Evolutionary conservation across 2,888 invertebrate genomes (phyloP), one percentile per base, ranked within the genome.

Genomic region (Phymatocera aterrima): DNA sequence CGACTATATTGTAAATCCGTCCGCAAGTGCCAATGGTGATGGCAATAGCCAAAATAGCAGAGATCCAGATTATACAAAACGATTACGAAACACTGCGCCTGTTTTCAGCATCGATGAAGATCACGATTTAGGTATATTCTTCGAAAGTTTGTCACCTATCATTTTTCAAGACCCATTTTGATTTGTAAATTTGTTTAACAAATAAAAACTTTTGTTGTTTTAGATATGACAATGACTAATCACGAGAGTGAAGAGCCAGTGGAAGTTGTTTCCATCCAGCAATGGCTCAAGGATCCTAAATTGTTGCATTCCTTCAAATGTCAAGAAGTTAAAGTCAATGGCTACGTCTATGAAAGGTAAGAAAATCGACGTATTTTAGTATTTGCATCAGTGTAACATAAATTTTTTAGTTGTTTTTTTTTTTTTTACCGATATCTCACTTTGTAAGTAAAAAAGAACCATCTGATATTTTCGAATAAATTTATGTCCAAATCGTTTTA

Each of bases 91-190:
- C 91, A 95, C 97, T 78, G 96, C 96, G 0, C 97, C 97, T 6
- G 97, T 98, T 8, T 99, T 99, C 89, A 97, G 97, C 89, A 97
- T 98, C 87, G 97, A 97, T 85, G 98, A 98, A 87, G 97, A 98
- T 89, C 93, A 94, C 82, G 94, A 94, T 86, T 93, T 92, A 81
- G 91, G 92, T 80, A 86, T 91, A 82, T 83, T 89, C 81, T 37
- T 37, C 12, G 43, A 68, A 68, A n/a, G 0, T 28, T 46, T 28
- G 15, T 43, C 18, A 77, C 61, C 24, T 75, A 65, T 21, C 34
- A 51, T 28, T 54, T 40, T 31, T 6, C 57, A 2, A 78, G 37
- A 24, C 24, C 24, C 34, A 48, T 31, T 51, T 24, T n/a, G 34
- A 12, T 15, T 5, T 46, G 5, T 34, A 10, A 28, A 46, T 6